A percentile compares a stretch with the other conserved stretches of the same genome.
phyloP scores from a whole-genome alignment of 2,113 vertebrate species.

The Eonycteris spelaea region DNA sequence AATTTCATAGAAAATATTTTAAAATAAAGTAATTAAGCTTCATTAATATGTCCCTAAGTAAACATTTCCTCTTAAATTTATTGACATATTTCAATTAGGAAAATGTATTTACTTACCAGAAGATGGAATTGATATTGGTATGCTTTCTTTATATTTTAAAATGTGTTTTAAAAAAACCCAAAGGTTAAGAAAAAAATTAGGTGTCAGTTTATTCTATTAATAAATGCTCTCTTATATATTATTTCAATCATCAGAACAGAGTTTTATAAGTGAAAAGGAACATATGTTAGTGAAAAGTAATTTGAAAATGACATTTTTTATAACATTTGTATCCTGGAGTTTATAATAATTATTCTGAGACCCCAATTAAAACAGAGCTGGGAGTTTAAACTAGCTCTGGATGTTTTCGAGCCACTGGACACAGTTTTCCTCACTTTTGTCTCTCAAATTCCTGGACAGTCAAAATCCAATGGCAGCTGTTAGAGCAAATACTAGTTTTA shows the following conservation, averaged over 20 bases:
- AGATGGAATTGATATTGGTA: background rate
- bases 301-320: constrained; percentile 2
- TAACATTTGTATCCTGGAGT: background rate
- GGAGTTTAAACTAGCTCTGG: background rate
- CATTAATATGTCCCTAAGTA: background rate
- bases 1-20: background rate
- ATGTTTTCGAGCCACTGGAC: background rate
- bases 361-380: background rate
- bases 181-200: background rate
- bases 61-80: background rate
- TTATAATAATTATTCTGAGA: background rate
- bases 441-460: background rate
- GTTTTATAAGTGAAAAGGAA: background rate
- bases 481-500: background rate
- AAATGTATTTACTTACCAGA: constrained; percentile 3
- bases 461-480: background rate
- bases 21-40: constrained; percentile 13
- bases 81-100: background rate
- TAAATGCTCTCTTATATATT: background rate
- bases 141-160: constrained; percentile 49
- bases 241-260: background rate
- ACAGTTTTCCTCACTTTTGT: background rate
- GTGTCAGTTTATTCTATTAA: background rate
- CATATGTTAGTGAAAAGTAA: background rate
- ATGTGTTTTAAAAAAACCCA: background rate